These are phyloP conservation scores for Hermodice carunculata DNA, from an alignment of 2,888 invertebrate species.

Conservation along the genomic window DNA sequence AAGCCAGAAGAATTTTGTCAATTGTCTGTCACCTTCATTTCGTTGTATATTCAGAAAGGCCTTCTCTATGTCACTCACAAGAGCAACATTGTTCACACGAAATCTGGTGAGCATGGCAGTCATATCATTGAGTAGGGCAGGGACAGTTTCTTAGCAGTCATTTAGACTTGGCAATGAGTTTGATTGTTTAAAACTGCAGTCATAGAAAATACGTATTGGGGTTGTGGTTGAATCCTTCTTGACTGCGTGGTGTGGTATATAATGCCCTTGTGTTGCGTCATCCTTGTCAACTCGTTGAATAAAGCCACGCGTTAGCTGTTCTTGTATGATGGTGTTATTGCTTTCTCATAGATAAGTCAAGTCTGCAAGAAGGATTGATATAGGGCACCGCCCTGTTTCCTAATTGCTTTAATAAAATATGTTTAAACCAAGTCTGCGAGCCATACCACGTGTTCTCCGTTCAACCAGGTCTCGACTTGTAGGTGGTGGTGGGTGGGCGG, in stretches of 20 bases:
- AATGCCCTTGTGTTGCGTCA: not conserved
- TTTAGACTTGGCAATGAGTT: not conserved
- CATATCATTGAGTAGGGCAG: not conserved
- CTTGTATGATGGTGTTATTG: conserved; percentile 5
- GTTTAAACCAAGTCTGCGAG: no score
- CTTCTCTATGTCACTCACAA: conserved; percentile 12
- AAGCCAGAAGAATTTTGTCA: conserved; percentile 10
- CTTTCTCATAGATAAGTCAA: no score
- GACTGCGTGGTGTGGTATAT: not conserved
- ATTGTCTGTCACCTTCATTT: not conserved
- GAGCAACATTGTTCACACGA: not conserved
- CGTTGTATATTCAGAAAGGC: conserved; percentile 6
- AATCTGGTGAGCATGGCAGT: not conserved
- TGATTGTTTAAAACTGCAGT: not conserved
- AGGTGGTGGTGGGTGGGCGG: no score
- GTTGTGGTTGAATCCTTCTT: conserved; percentile 5
- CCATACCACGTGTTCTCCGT: no score
- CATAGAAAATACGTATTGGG: conserved; percentile 2
- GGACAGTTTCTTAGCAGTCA: conserved; percentile 3
- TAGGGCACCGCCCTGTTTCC: no score
- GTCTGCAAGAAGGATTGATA: no score
- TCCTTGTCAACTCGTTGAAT: not conserved
- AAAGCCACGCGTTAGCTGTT: conserved; percentile 2
- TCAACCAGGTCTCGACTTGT: no score
- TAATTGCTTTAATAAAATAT: no score